phyloP scores from a whole-genome alignment of 2,113 vertebrate species.

The Stictonetta naevosa region DNA sequence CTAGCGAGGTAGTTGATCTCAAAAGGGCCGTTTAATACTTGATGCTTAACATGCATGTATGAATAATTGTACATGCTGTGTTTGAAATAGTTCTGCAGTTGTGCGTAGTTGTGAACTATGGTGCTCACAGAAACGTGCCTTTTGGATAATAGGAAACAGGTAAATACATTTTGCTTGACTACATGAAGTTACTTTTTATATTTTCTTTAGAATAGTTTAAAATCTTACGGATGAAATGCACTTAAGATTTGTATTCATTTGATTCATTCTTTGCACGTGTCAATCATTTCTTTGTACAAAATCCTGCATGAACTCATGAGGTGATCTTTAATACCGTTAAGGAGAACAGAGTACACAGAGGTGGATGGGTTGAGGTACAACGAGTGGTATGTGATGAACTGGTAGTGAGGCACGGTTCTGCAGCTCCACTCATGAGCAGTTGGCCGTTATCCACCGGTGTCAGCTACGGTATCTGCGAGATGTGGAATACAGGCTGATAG shows the following conservation, averaged over 20 bases:
- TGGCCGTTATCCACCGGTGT: not conserved
- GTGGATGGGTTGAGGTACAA: not conserved
- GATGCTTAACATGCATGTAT: not conserved
- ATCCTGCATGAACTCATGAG: not conserved
- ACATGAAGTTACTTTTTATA: not conserved
- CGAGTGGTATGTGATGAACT: not conserved
- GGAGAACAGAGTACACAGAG: not conserved
- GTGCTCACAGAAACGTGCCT: not conserved
- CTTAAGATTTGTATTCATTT: not conserved
- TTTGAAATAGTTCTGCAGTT: not conserved
- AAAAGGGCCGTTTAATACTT: fast-evolving
- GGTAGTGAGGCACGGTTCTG: not conserved
- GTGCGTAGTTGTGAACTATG: not conserved
- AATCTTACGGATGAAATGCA: not conserved
- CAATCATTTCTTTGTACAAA: fast-evolving
- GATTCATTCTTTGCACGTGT: not conserved
- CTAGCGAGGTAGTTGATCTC: not conserved
- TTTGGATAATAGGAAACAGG: not conserved
- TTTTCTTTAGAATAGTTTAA: not conserved
- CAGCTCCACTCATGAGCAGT: fast-evolving
- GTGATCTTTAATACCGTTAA: not conserved
- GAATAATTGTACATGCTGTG: no score
- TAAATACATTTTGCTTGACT: not conserved
- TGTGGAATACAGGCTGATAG: not conserved
- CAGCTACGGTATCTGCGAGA: not conserved